Conservation (phyloP, 1,140 invertebrate species). For the Aphelinus atriplicis region DNA sequence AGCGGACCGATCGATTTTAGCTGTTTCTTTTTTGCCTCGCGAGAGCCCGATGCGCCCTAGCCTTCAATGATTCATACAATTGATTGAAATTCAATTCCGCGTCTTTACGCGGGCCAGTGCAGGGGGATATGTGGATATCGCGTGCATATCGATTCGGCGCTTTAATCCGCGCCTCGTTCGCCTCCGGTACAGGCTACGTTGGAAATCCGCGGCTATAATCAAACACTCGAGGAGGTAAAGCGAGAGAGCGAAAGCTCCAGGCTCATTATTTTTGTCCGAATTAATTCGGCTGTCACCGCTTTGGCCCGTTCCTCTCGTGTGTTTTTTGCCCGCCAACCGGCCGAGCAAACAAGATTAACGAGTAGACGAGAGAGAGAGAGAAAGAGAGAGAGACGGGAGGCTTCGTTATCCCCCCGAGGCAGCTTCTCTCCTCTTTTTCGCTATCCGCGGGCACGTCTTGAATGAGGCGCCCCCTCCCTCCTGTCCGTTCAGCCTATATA, state of each 20-base stretch:
- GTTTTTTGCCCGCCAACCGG: constrained; percentile 21
- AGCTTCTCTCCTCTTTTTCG: not conserved
- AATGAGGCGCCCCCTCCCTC: not conserved
- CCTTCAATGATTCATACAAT: too few species aligned
- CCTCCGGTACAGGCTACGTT: too few species aligned
- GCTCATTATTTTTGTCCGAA: constrained; percentile 21
- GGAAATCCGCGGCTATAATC: not conserved
- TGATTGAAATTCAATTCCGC: too few species aligned
- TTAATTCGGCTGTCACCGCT: constrained; percentile 17
- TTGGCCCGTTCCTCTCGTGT: not conserved
- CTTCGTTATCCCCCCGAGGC: not conserved
- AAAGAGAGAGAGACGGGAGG: not conserved
- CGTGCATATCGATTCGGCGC: too few species aligned
- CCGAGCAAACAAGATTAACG: constrained; percentile 24
- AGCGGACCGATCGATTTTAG: too few species aligned
- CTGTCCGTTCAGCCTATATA: too few species aligned
- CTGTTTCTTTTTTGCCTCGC: too few species aligned
- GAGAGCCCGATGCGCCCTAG: too few species aligned
- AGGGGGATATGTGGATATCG: too few species aligned
- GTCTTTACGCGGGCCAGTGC: too few species aligned
- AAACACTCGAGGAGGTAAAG: constrained; percentile 13
- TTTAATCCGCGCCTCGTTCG: too few species aligned
- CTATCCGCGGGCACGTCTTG: not conserved
- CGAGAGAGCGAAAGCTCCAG: too few species aligned
- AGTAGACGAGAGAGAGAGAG: not conserved